Percentiles rank a stretch among this genome's conserved stretches.
Conservation (phyloP, 2,888 invertebrate species). For the Meloe dianella region DNA sequence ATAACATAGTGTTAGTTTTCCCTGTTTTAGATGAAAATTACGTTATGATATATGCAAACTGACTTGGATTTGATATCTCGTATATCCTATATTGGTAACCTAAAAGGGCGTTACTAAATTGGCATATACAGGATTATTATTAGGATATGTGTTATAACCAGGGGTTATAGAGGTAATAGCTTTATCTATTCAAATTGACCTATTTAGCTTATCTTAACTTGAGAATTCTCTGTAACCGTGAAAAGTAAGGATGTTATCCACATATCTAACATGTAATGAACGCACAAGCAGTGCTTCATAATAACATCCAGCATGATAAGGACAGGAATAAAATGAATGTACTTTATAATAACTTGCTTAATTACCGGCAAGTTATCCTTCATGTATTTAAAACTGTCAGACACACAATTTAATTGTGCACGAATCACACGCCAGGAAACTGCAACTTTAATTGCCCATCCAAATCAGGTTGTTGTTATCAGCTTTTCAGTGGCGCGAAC, state of each 20-base stretch:
- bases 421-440: slow-evolving; percentile 10
- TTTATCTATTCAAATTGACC: slow-evolving; percentile 44
- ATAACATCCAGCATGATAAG: background rate
- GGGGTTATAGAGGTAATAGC: slow-evolving; percentile 23
- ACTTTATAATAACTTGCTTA: slow-evolving; percentile 17
- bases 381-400: slow-evolving; percentile 21
- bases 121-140: slow-evolving; percentile 28
- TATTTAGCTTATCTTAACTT: slow-evolving; percentile 47
- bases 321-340: background rate
- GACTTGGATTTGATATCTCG: background rate
- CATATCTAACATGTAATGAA: slow-evolving; percentile 35
- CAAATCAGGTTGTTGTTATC: background rate
- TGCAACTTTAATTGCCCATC: background rate
- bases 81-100: slow-evolving; percentile 26
- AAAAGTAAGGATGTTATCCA: slow-evolving; percentile 33
- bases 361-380: slow-evolving; percentile 11
- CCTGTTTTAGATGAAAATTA: background rate
- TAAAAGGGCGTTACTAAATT: slow-evolving; percentile 24
- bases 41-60: background rate
- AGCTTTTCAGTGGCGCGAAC: background rate
- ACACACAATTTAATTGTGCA: slow-evolving; percentile 26
- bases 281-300: slow-evolving; percentile 17
- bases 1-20: background rate
- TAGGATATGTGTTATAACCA: slow-evolving; percentile 19
- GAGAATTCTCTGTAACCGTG: slow-evolving; percentile 43